Evolutionary conservation across 1,140 invertebrate species (phyloP), one percentile per base, ranked within the genome.

Genomic region (Drosophila punjabiensis): DNA sequence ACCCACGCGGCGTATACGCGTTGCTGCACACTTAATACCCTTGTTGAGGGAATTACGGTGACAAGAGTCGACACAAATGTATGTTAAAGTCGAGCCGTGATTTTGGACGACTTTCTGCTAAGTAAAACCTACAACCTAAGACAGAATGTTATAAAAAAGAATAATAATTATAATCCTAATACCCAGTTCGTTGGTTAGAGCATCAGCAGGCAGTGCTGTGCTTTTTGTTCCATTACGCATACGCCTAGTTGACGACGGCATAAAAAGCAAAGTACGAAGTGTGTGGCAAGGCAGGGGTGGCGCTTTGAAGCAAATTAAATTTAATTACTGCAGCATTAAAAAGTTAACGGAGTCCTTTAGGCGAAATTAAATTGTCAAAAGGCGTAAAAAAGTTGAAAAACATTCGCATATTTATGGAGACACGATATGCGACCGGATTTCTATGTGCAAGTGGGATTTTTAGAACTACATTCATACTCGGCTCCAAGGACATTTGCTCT

Each of bases 241-340:
- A 82, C 84, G 80, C 76, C 68, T 65, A 66, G 84, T 88, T 80
- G 83, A 50, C 76, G 71, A 77, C 52, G 77, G 58, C 71, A 74
- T 83, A 67, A 80, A 75, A 52, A 59, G 58, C 32, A 24, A 35
- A n/a, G 55, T 50, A 66, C 50, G 53, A 64, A 65, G 32, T 60
- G 69, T 35, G 52, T 66, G 61, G 24, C 45, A 47, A 43, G 30
- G 16, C 50, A 50, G 45, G 47, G 62, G 55, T 60, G 68, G 37
- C 47, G 59, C 73, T 63, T 77, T 62, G 41, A 60, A 59, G 74
- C 48, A 65, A 78, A 74, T 77, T 75, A 74, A 84, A 88, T 88
- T 78, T 84, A 89, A 87, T 87, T 87, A 89, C 43, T 48, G 41
- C 45, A 53, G 64, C 81, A 81, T 81, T 74, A 89, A 81, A 76